Evolutionary conservation across 2,113 vertebrate genomes (phyloP).

Genomic region (Cynopterus brachyotis): DNA sequence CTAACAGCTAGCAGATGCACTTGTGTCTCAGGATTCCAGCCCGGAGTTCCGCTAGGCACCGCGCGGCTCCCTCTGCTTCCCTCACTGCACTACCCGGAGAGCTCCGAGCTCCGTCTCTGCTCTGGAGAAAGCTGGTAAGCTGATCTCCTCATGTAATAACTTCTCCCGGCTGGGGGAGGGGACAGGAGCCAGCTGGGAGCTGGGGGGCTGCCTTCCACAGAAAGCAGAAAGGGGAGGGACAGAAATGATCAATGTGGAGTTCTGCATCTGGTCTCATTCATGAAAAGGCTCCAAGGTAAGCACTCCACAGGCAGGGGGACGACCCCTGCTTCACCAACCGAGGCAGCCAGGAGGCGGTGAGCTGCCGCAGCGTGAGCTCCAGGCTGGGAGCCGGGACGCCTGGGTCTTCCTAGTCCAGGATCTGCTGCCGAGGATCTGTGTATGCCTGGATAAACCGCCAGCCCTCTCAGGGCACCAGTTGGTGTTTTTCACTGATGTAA

Average conservation of each 20-base stretch:
- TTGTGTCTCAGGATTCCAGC: conserved; percentile 80
- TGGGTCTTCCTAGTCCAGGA: background rate
- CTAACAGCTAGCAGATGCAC: conserved; percentile 87
- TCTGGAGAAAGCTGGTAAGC: conserved; percentile 90
- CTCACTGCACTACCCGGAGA: conserved; percentile 75
- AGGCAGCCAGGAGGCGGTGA: background rate
- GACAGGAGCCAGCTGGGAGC: conserved; percentile 82
- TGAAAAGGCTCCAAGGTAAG: conserved; percentile 82
- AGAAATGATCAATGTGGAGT: conserved; percentile 83
- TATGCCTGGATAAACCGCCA: background rate
- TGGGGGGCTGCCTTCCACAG: conserved; percentile 83
- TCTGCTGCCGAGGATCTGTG: background rate
- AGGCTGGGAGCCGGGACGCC: background rate
- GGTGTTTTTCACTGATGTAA: background rate
- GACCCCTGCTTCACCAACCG: background rate
- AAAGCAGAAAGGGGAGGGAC: conserved; percentile 83
- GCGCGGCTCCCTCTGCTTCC: conserved; percentile 59
- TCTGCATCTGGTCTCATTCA: conserved; percentile 86
- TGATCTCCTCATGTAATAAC: conserved; percentile 90
- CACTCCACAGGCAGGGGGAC: conserved; percentile 64
- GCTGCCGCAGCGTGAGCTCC: background rate
- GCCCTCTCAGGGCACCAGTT: background rate
- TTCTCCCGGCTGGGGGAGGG: conserved; percentile 87
- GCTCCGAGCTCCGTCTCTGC: conserved; percentile 85
- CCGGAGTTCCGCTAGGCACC: conserved; percentile 73